phyloP scores from a whole-genome alignment of 2,797 vertebrate species.

The Australoheros facetus region DNA sequence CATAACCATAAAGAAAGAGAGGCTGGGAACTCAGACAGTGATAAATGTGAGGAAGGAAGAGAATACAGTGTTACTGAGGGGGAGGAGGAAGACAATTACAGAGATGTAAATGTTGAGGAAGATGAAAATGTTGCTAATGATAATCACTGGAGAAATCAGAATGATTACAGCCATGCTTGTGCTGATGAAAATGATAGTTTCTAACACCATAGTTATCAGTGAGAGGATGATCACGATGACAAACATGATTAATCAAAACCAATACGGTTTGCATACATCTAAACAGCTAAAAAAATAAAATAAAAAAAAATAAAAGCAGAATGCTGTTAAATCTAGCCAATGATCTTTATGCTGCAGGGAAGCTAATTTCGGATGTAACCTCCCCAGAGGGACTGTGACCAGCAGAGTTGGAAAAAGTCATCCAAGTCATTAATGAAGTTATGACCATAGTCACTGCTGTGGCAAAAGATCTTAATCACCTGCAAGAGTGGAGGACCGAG shows the following conservation, averaged over 20 bases:
- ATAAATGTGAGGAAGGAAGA: slow-evolving; percentile 49
- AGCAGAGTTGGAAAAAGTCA: slow-evolving; percentile 57
- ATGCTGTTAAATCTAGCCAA: slow-evolving; percentile 17
- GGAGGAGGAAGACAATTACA: slow-evolving; percentile 42
- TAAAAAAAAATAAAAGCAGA: not conserved
- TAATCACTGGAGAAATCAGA: slow-evolving; percentile 45
- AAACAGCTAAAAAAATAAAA: slow-evolving; percentile 7
- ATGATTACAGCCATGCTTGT: slow-evolving; percentile 30
- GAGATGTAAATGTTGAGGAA: slow-evolving; percentile 30
- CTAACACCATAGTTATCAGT: slow-evolving; percentile 8
- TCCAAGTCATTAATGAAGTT: slow-evolving; percentile 73
- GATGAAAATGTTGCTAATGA: slow-evolving; percentile 43
- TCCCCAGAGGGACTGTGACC: slow-evolving; percentile 22
- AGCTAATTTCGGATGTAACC: slow-evolving; percentile 32
- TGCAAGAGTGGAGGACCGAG: slow-evolving; percentile 49
- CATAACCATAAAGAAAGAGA: slow-evolving; percentile 37
- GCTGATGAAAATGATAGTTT: slow-evolving; percentile 60
- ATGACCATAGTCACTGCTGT: slow-evolving; percentile 58
- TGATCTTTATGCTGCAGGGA: slow-evolving; percentile 14
- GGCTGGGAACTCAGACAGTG: slow-evolving; percentile 23
- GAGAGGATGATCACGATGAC: slow-evolving; percentile 16
- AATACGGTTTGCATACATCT: slow-evolving; percentile 9
- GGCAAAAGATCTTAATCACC: slow-evolving; percentile 66
- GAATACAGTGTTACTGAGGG: not conserved
- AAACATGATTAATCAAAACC: slow-evolving; percentile 30